These are phyloP conservation scores for Pachliopta kotzebuea DNA, from an alignment of 2,888 invertebrate species.

Conservation along the genomic window DNA sequence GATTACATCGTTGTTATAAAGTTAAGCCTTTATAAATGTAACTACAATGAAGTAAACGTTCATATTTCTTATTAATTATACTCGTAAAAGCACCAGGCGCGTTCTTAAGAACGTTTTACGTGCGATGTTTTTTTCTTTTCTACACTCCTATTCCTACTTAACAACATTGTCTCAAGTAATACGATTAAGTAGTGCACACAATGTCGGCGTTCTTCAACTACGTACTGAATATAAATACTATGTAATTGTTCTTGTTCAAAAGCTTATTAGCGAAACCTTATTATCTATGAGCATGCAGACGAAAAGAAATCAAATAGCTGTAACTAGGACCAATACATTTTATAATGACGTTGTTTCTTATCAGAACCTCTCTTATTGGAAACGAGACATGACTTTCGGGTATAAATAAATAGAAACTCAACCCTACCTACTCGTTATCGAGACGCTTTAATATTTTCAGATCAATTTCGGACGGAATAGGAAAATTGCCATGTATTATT, in stretches of 20 bases:
- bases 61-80: too few relatives aligned
- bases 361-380: conserved; percentile 31
- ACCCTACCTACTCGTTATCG: conserved; percentile 29
- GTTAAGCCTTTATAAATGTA: not conserved
- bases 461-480: conserved; percentile 47
- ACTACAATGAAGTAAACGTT: not conserved
- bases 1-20: not conserved
- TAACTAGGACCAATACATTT: conserved; percentile 21
- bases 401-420: conserved; percentile 32
- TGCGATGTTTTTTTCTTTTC: not conserved
- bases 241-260: conserved; percentile 11
- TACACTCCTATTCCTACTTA: not conserved
- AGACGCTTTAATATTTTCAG: conserved; percentile 38
- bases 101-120: too few relatives aligned
- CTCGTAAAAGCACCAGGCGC: not conserved
- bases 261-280: conserved; percentile 22
- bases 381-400: conserved; percentile 22
- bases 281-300: conserved; percentile 10
- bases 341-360: conserved; percentile 25
- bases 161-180: conserved; percentile 14
- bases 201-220: conserved; percentile 11
- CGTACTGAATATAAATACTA: conserved; percentile 4
- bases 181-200: conserved; percentile 16
- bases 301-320: conserved; percentile 14
- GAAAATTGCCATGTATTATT: conserved; percentile 18